Base-by-base conservation (phyloP, 2,888 invertebrate genomes). In the Nysson spinosus region DNA sequence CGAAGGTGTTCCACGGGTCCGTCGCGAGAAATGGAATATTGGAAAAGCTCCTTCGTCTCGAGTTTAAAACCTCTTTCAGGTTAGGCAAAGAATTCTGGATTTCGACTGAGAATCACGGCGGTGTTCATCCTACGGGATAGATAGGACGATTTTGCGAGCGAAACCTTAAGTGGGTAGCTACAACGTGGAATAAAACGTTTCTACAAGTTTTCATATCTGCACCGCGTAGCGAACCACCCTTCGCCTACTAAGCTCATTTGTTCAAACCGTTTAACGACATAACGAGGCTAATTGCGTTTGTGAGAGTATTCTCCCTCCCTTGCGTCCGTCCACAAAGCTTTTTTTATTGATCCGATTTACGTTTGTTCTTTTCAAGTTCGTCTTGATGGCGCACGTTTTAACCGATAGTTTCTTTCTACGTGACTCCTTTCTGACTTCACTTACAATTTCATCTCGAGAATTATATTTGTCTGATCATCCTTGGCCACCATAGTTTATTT, bases 171-270 rank as follows among this genome's bases (percentile, higher is more conserved):
- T 16, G 40, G 17, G 6, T 20, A 39, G n/a, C 30, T 14, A 20
- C 44, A 14, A n/a, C 11, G n/a, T 22, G 14, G 43, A 9, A 50
- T 51, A 30, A 37, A 37, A 34, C 51, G 57, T 58, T 43, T 26
- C 34, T 56, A 14, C 20, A 42, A 43, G 52, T 60, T 54, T 64
- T 64, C 54, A n/a, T 26, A 47, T 49, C 47, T 43, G 37, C 14
- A n/a, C 24, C 63, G 30, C 42, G 52, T 47, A 51, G 49, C 62
- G 47, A 43, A 37, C 32, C 49, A 43, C 14, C n/a, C 54, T n/a
- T 54, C 51, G 47, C 24, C 24, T 52, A n/a, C n/a, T n/a, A 20
- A 6, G 63, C 47, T 49, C 39, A 42, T 55, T 65, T 63, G 46
- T 62, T 37, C 50, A 40, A 28, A 20, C 64, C 47, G 11, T 32